Evolutionary conservation across 1,140 invertebrate species (phyloP).

Genomic region (Nylanderia fulva): DNA sequence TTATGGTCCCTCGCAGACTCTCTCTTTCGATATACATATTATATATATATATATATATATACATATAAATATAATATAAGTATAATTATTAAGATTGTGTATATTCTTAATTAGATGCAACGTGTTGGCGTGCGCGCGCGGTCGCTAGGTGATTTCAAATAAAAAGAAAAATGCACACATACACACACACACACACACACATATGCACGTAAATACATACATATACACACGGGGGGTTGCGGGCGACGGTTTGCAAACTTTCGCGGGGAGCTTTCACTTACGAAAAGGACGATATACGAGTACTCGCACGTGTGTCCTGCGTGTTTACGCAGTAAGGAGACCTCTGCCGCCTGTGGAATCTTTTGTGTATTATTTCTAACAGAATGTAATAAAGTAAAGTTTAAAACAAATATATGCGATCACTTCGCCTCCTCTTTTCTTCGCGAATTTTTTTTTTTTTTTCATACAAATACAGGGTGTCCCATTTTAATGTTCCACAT

Average conservation of each 20-base stretch:
- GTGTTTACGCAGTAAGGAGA: conserved; percentile 56
- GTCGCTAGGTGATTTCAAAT: conserved; percentile 33
- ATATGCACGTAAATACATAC: background rate
- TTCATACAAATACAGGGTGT: too few relatives aligned
- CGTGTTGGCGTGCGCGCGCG: conserved; percentile 32
- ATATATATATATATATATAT: conserved; percentile 31
- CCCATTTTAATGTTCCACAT: too few relatives aligned
- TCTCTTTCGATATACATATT: conserved; percentile 54
- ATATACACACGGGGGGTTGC: conserved; percentile 36
- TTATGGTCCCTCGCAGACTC: conserved; percentile 63
- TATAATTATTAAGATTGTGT: conserved; percentile 67
- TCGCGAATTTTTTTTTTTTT: too few relatives aligned
- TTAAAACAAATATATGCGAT: conserved; percentile 58
- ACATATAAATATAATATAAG: conserved; percentile 56
- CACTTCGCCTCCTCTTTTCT: background rate
- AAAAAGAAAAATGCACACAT: conserved; percentile 12
- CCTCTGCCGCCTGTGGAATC: conserved; percentile 61
- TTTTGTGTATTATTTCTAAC: conserved; percentile 73
- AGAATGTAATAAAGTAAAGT: conserved; percentile 71
- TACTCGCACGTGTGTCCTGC: conserved; percentile 36
- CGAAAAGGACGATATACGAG: conserved; percentile 48
- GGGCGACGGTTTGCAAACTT: conserved; percentile 61
- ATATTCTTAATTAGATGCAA: conserved; percentile 57
- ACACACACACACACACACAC: conserved; percentile 6
- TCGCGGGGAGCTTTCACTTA: conserved; percentile 54